Evolutionary conservation across 2,797 vertebrate species (phyloP).

Genomic region (Poecilia wingei): DNA sequence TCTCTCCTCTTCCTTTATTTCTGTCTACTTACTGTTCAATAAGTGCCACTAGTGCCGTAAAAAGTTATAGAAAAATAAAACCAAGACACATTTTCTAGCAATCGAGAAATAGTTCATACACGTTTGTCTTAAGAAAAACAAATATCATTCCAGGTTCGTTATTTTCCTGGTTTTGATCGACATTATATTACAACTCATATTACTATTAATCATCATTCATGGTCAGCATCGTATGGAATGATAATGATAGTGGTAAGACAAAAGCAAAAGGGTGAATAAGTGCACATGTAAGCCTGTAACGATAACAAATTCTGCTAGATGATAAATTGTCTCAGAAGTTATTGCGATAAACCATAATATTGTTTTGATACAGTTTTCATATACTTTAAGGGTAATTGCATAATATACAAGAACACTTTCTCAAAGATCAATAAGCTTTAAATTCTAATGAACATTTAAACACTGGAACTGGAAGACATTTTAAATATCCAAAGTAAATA

Average conservation of each 20-base stretch:
- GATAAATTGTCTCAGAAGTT: no score
- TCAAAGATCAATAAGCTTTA: no score
- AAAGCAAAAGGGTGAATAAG: conserved; percentile 15
- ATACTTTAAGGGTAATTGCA: no score
- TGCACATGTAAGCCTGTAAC: no score
- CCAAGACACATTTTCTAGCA: background rate
- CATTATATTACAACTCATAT: background rate
- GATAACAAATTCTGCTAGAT: no score
- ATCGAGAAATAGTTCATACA: background rate
- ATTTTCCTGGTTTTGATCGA: background rate
- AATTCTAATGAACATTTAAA: no score
- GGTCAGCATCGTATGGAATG: background rate
- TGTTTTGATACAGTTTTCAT: no score
- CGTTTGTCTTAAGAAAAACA: background rate
- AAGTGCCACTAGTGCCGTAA: background rate
- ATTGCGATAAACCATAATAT: no score
- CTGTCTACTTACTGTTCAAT: background rate
- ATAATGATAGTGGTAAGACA: conserved; percentile 24
- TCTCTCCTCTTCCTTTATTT: background rate
- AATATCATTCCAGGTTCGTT: background rate
- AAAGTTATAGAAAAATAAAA: background rate
- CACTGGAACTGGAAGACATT: no score
- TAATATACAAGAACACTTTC: no score
- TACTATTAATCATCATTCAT: background rate
- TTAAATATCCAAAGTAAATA: no score